Evolutionary conservation across 2,888 invertebrate genomes (phyloP), one percentile per base, ranked within the genome.

Genomic region (Platycnemis pennipes): DNA sequence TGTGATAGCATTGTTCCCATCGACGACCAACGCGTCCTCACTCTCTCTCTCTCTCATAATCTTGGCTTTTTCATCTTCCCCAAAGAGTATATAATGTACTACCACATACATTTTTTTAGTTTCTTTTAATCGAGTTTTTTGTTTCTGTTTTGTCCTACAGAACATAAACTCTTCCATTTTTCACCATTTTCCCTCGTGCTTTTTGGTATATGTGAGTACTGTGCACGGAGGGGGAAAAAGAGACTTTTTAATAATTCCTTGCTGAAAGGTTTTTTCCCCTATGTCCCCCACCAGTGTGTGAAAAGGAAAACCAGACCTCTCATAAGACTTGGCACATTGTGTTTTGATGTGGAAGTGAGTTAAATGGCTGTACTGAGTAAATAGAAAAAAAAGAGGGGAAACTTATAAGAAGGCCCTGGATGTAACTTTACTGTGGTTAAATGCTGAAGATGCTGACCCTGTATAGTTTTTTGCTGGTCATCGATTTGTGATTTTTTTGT

Each of bases 1-100:
- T 91, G 91, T 91, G 91, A 91, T 91, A 91, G 91, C 56, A 91
- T 91, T 91, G 63, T 91, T 91, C 91, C 91, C 91, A 91, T 91
- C 91, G 91, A 91, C 44, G 44, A 69, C 63, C 91, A 45, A 45
- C 56, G 63, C 69, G 63, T 91, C 89, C 89, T 89, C 56, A 37
- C 31, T n/a, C 63, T 63, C 63, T 63, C 63, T 89, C 49, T 46
- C 31, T 46, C 45, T 89, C 44, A 91, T 53, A 89, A 89, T 69
- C 26, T 56, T 53, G 44, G 44, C 91, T 91, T 91, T 91, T 63
- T 77, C 77, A 44, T 91, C 63, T 44, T 77, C 91, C 91, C 91
- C 89, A 91, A 91, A 91, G 91, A 91, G 53, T 91, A 91, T 44
- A 86, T 63, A 56, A 56, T 89, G 56, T 91, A 37, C 91, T 44